A percentile compares a stretch with the other conserved stretches of the same genome.
Evolutionary conservation across 2,797 vertebrate genomes (phyloP).

Genomic region (Etheostoma nigrum): DNA sequence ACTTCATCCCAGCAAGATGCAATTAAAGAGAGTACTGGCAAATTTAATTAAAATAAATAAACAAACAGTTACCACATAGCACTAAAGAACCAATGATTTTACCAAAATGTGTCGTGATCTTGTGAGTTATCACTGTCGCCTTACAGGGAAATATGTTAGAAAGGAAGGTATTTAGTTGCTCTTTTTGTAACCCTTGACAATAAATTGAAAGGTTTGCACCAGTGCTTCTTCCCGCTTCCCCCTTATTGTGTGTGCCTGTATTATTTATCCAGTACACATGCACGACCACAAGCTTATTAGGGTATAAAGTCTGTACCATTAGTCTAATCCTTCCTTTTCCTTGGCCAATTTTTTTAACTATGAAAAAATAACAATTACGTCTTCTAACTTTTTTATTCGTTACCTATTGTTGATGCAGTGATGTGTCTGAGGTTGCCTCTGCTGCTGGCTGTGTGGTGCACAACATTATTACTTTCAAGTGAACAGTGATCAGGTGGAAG

Average conservation of each 20-base stretch:
- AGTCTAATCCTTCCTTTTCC: neutral
- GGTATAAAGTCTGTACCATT: neutral
- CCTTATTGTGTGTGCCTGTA: neutral
- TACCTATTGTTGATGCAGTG: neutral
- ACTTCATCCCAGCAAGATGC: neutral
- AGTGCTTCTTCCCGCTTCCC: neutral
- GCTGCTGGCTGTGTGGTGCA: no score
- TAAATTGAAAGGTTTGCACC: neutral
- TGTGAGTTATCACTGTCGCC: neutral
- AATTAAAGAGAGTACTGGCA: neutral
- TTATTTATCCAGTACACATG: neutral
- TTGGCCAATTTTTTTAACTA: neutral
- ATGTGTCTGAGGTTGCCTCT: neutral
- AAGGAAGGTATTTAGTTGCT: neutral
- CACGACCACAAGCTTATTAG: neutral
- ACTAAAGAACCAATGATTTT: neutral
- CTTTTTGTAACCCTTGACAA: neutral
- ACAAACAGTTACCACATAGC: neutral
- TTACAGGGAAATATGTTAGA: neutral
- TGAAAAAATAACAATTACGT: neutral
- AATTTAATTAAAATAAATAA: neutral
- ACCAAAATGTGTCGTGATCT: neutral
- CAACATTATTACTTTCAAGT: no score
- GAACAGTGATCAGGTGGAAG: neutral
- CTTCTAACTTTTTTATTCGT: neutral